Conservation (phyloP, 2,113 vertebrate species). For the Phylloscopus trochiloides region DNA sequence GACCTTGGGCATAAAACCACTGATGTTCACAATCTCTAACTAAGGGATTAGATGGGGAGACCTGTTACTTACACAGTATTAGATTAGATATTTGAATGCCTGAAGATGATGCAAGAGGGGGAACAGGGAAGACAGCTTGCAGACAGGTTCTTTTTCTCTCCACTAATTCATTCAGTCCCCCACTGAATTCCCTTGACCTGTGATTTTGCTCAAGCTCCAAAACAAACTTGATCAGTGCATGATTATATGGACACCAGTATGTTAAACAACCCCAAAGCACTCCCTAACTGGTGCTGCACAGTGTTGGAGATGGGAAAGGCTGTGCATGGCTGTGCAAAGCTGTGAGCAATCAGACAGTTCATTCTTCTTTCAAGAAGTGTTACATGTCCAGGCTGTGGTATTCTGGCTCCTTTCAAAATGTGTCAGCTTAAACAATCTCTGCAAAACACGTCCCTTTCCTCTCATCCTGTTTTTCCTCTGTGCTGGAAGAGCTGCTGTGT, state of each 20-base stretch:
- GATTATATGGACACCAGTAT: accelerated
- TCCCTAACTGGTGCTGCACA: background rate
- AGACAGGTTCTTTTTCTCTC: background rate
- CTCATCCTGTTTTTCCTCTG: accelerated
- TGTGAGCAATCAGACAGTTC: background rate
- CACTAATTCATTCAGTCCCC: background rate
- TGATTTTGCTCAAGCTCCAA: background rate
- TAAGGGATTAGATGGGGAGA: background rate
- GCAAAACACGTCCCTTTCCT: background rate
- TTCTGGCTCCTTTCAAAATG: background rate
- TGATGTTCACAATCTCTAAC: background rate
- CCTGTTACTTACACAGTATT: background rate
- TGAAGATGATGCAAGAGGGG: background rate
- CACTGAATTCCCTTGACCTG: background rate
- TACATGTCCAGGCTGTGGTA: background rate
- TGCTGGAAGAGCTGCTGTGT: background rate
- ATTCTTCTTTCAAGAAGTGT: constrained; percentile 24
- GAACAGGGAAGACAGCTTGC: background rate
- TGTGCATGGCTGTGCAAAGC: background rate
- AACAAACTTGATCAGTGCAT: background rate
- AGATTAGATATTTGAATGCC: background rate
- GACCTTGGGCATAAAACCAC: background rate
- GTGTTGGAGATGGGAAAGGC: background rate
- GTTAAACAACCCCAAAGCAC: background rate
- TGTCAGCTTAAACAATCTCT: constrained; percentile 24